Base-by-base conservation (phyloP, 2,888 invertebrate species). In the Xanthorhoe designata region DNA sequence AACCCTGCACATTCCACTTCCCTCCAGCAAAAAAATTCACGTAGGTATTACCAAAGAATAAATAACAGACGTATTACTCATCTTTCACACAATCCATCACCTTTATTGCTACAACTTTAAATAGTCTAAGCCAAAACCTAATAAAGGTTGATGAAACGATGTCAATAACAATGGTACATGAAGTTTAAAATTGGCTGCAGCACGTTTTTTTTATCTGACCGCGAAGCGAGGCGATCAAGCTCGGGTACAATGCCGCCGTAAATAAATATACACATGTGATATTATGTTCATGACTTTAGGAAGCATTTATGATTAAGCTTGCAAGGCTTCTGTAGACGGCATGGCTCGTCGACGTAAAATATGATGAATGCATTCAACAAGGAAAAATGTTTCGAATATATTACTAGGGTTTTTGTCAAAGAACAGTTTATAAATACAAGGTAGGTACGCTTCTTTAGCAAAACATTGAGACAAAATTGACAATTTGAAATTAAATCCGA, bases 111-210 rank as follows among this genome's bases (percentile, higher is more conserved):
- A 32, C 32, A 32, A 32, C 32, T 32, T 32, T 7, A 49, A 53
- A 24, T 24, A 24, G 24, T 56, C 24, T 29, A 63, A 71, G 58
- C 71, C 70, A 53, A 66, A 66, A 61, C 54, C 54, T 61, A 69
- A 69, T 69, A 64, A 66, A 73, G 18, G 50, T 66, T 70, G 61
- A 64, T 68, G 67, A 67, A 71, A 71, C 62, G 47, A 60, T 53
- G 60, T 57, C 53, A 68, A 67, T 68, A 69, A 69, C 68, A 73
- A 70, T 68, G 66, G 54, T 61, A 66, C 61, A 60, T 69, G 56
- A 60, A 67, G 59, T 61, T 63, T 64, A 51, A 64, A 62, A 71
- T 68, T 66, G 73, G 54, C n/a, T 54, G 35, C 29, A 15, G 57
- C 62, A 68, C 62, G 54, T 66, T 70, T 70, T 66, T 62, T 70